phyloP scores from a whole-genome alignment of 2,888 invertebrate species.

The Dryobota labecula region DNA sequence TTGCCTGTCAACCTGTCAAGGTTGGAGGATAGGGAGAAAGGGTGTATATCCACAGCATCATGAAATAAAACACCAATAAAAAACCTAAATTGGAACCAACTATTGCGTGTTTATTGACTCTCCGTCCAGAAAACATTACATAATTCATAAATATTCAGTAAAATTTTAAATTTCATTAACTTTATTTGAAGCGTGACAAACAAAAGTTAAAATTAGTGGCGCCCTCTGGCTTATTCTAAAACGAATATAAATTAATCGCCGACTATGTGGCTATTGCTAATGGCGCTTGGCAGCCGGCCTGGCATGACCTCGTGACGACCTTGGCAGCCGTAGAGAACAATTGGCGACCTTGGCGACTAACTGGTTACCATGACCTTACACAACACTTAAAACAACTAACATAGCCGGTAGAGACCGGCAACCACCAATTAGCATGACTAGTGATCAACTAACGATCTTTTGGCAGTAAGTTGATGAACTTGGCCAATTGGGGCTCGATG shows the following conservation, averaged over 20 bases:
- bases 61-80: conserved; percentile 65
- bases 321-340: conserved; percentile 68
- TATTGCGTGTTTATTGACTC: conserved; percentile 91
- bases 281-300: conserved; percentile 76
- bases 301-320: conserved; percentile 69
- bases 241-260: conserved; percentile 89
- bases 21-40: no score
- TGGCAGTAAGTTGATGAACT: conserved; percentile 72
- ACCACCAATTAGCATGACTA: conserved; percentile 71
- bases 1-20: no score
- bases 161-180: conserved; percentile 82
- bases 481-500: conserved; percentile 65
- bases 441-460: conserved; percentile 71
- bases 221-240: conserved; percentile 89
- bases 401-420: conserved; percentile 56
- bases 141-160: conserved; percentile 81
- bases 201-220: conserved; percentile 81
- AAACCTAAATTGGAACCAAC: conserved; percentile 89
- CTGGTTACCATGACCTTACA: conserved; percentile 64
- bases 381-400: conserved; percentile 68
- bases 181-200: conserved; percentile 88
- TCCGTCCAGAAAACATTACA: conserved; percentile 88
- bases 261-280: conserved; percentile 91
- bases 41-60: neutral
- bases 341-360: conserved; percentile 65